phyloP scores from a whole-genome alignment of 1,140 invertebrate genomes.

The Anoplophora glabripennis region DNA sequence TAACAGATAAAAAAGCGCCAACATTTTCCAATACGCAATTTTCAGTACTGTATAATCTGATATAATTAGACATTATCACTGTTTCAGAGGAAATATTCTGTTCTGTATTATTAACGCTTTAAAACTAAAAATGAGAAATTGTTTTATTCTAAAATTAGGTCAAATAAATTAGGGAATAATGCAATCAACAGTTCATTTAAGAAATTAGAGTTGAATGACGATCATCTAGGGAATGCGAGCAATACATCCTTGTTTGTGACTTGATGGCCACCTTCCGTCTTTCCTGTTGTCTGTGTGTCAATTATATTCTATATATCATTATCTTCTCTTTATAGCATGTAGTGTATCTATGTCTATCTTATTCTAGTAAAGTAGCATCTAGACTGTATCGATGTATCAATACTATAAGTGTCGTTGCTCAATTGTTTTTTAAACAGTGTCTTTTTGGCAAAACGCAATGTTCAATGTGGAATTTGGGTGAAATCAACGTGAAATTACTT shows the following conservation, averaged over 20 bases:
- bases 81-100: too few relatives aligned
- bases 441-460: slow-evolving; percentile 48
- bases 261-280: slow-evolving; percentile 8
- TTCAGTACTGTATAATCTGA: too few relatives aligned
- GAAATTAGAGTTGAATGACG: too few relatives aligned
- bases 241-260: background rate
- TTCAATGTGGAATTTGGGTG: slow-evolving; percentile 47
- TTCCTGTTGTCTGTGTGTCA: slow-evolving; percentile 38
- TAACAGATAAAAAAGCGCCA: too few relatives aligned
- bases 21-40: too few relatives aligned
- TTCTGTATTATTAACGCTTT: too few relatives aligned
- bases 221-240: background rate
- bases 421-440: slow-evolving; percentile 38
- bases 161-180: too few relatives aligned
- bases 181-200: too few relatives aligned
- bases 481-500: slow-evolving; percentile 36
- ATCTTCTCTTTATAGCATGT: slow-evolving; percentile 33
- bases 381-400: slow-evolving; percentile 40
- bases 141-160: too few relatives aligned
- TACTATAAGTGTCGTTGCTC: slow-evolving; percentile 49
- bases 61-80: too few relatives aligned
- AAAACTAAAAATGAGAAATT: too few relatives aligned
- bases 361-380: slow-evolving; percentile 32
- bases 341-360: slow-evolving; percentile 38
- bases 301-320: slow-evolving; percentile 40